Percentiles rank a stretch among this genome's conserved stretches.
phyloP scores from a whole-genome alignment of 1,140 invertebrate genomes.

The Teleopsis dalmanni region DNA sequence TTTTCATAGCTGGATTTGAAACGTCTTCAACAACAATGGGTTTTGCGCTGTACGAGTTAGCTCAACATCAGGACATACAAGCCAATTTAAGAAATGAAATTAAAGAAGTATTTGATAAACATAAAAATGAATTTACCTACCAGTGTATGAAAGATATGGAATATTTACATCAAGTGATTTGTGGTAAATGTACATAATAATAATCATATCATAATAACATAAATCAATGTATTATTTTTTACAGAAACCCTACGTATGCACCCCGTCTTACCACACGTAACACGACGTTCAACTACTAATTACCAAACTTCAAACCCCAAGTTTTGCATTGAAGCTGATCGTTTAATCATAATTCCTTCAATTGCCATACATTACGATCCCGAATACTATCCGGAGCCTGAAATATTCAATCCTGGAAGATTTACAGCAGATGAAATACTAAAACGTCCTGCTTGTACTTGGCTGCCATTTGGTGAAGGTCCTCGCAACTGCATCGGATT shows the following conservation, averaged over 20 bases:
- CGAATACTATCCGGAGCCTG: conserved; percentile 54
- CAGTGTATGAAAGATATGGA: conserved; percentile 52
- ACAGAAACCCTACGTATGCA: conserved; percentile 50
- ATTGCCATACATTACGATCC: conserved; percentile 55
- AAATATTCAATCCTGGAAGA: conserved; percentile 57
- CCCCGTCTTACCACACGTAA: conserved; percentile 46
- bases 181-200: conserved; percentile 30
- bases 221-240: not conserved
- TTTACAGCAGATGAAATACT: conserved; percentile 50
- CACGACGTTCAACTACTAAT: conserved; percentile 41
- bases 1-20: conserved; percentile 68
- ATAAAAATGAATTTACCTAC: conserved; percentile 50
- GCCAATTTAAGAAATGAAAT: conserved; percentile 58
- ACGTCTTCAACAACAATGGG: conserved; percentile 64
- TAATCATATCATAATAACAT: no score
- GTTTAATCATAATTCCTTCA: conserved; percentile 37
- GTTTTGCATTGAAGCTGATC: conserved; percentile 38
- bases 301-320: conserved; percentile 43
- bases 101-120: conserved; percentile 43
- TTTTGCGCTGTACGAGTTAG: conserved; percentile 59
- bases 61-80: conserved; percentile 59
- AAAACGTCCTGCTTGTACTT: conserved; percentile 43
- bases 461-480: conserved; percentile 64
- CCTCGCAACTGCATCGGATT: conserved; percentile 55
- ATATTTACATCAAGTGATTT: conserved; percentile 56